Base-by-base conservation (phyloP, 1,140 invertebrate genomes). In the Apis dorsata region DNA sequence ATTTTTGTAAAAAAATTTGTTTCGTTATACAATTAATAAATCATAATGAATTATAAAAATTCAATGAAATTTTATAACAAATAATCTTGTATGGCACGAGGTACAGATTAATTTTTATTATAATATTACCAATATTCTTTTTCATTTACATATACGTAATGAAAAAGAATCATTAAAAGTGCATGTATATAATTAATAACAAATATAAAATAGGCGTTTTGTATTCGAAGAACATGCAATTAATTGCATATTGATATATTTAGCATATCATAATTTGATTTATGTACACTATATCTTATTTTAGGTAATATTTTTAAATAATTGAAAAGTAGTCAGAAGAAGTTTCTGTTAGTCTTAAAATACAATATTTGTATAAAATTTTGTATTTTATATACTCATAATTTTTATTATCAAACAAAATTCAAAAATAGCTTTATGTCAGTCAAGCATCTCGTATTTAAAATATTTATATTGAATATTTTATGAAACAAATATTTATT, bases 11-110 rank as follows among this genome's bases (percentile, higher is more conserved):
- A 75, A 68, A 79, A 86, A 74, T 72, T 71, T 82, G 66, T 77
- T 81, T 65, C 19, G n/a, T 44, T 44, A 7, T 79, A 73, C 59
- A 85, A 87, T 70, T 19, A 82, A 66, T 82, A 68, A 81, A 65
- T 62, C 28, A 74, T 79, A 15, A 79, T 15, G 77, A 65, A 68
- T 85, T 69, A 76, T 65, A 17, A 85, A 69, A 81, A 69, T 88
- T 81, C 4, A 85, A 79, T 44, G 63, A 85, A 87, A 72, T 66
- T 87, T 75, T 78, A 51, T 44, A 24, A 85, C 73, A 28, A 72
- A 78, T 72, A 78, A 70, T 57, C 51, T 87, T 83, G 81, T 87
- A 87, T 87, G 86, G 85, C 86, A 87, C 85, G 78, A 87, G 76
- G 81, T 83, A 87, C 81, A 81, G 80, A 87, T 84, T 78, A 60